phyloP scores from a whole-genome alignment of 2,797 vertebrate species.

The Acanthurus tractus region DNA sequence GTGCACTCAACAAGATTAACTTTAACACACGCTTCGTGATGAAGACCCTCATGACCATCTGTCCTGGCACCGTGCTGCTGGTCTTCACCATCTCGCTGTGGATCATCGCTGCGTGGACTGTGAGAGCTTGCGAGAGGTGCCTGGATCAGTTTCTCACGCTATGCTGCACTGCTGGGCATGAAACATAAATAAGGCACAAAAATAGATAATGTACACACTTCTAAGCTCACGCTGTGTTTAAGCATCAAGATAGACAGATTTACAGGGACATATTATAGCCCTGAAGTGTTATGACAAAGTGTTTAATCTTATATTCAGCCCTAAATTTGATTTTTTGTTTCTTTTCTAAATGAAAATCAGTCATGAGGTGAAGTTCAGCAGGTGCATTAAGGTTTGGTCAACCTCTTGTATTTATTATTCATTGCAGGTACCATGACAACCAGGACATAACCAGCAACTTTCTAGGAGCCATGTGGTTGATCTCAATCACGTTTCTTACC shows the following conservation, averaged over 20 bases:
- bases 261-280: constrained; percentile 19
- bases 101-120: constrained; percentile 99
- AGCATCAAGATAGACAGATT: constrained; percentile 39
- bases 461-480: constrained; percentile 99
- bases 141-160: constrained; percentile 68
- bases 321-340: neutral
- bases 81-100: constrained; percentile 99
- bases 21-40: constrained; percentile 99
- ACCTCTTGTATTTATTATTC: constrained; percentile 59
- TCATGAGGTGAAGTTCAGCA: constrained; percentile 4
- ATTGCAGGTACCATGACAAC: constrained; percentile 95
- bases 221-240: constrained; percentile 23
- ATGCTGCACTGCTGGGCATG: constrained; percentile 56
- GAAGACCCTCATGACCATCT: constrained; percentile 99
- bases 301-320: constrained; percentile 13
- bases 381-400: constrained; percentile 24
- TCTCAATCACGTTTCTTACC: constrained; percentile 99
- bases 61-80: constrained; percentile 98
- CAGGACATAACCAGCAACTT: constrained; percentile 99
- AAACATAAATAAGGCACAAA: constrained; percentile 78
- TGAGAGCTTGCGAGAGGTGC: constrained; percentile 99
- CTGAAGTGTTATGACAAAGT: constrained; percentile 8
- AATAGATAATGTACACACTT: constrained; percentile 61
- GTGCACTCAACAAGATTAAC: constrained; percentile 99
- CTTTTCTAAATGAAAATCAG: constrained; percentile 2